Evolutionary conservation across 1,140 invertebrate species (phyloP), one percentile per base, ranked within the genome.

Genomic region (Pseudomyrmex cubaensis): DNA sequence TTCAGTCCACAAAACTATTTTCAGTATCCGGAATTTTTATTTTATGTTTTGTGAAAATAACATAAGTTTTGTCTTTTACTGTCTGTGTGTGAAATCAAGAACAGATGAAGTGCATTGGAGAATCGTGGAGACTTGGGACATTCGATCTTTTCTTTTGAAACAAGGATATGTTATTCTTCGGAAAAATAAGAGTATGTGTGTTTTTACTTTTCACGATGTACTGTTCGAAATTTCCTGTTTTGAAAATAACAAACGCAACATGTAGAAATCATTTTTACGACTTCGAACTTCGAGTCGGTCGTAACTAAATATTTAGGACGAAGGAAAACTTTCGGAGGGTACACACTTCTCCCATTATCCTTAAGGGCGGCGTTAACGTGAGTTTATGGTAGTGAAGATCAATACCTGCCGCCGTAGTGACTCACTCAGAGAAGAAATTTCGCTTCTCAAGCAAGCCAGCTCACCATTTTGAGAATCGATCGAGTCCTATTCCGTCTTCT

Each of bases 351-450:
- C 22, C 22, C 66, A 70, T 80, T 72, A 72, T 80, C 76, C 44
- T 72, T 61, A 72, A 70, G 44, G 76, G 66, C 20, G 17, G 20
- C 44, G 15, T 44, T 59, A 80, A 80, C 56, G 44, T 20, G 54
- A 80, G 76, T 50, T 80, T 80, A 80, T 72, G 12, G 64, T 59
- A 72, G 66, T 10, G 67, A 61, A 61, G 76, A 80, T 80, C 76
- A 72, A 80, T 80, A 80, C 66, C 46, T 35, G 35, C 7, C 35
- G 35, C 35, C 5, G 35, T 35, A 35, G 54, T 59, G 54, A 80
- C 76, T 80, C 44, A 35, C 35, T 35, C 35, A 35, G 35, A 1
- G 5, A 22, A 80, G 76, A 46, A 80, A 80, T 80, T 80, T 48
- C 13, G 13, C 76, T 35, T 35, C 76, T 70, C 66, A 72, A 80